Conservation (phyloP, 2,888 invertebrate species). For the Lapara coniferarum region DNA sequence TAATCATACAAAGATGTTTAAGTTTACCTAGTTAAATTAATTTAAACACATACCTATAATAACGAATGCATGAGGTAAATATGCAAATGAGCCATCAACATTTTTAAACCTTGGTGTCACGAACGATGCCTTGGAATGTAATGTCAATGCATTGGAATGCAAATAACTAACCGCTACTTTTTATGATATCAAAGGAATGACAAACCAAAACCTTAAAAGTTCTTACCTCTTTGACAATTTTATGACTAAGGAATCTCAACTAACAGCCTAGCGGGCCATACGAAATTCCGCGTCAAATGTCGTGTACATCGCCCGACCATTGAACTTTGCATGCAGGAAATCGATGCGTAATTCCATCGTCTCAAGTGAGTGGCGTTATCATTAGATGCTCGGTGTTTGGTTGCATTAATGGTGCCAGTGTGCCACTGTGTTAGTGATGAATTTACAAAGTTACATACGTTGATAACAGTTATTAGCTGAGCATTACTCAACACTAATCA, state of each 20-base stretch:
- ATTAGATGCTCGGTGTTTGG: conserved; percentile 1
- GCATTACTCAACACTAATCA: not conserved
- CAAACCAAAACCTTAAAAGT: not conserved
- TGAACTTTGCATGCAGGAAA: conserved; percentile 6
- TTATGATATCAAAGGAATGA: not conserved
- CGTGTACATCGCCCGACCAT: not conserved
- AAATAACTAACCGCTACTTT: not conserved
- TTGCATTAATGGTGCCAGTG: conserved; percentile 19
- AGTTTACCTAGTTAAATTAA: not conserved
- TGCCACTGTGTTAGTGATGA: conserved; percentile 23
- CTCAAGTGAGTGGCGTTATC: conserved; percentile 11
- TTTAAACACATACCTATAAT: not conserved
- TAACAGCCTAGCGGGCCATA: not conserved
- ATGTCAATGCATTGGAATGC: conserved; percentile 4
- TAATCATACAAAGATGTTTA: not conserved
- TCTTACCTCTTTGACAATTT: not conserved
- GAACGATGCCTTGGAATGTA: not conserved
- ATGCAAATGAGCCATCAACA: conserved; percentile 7
- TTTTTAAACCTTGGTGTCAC: conserved; percentile 1
- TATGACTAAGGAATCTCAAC: not conserved
- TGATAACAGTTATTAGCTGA: conserved; percentile 4
- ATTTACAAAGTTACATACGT: conserved; percentile 1
- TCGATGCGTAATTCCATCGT: not conserved
- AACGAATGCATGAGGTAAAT: not conserved
- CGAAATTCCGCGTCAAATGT: no score